Evolutionary conservation across 2,113 vertebrate genomes (phyloP).

Genomic region (Proteles cristata): DNA sequence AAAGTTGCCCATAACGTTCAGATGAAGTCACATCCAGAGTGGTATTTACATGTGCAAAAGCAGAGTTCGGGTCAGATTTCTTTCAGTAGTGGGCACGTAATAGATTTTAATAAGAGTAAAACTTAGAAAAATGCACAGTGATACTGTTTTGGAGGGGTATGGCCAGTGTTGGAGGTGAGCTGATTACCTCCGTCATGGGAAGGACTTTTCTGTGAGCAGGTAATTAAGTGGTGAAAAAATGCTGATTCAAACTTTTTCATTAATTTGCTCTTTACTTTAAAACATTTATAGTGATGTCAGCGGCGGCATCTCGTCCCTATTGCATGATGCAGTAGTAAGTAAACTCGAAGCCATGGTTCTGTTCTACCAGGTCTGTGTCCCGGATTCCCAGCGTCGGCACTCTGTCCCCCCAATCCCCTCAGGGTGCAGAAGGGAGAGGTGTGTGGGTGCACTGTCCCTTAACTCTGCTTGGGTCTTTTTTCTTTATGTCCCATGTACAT

Average conservation of each 20-base stretch:
- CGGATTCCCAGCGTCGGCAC: background rate
- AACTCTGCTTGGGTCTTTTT: background rate
- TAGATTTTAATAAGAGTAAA: background rate
- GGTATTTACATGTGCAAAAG: background rate
- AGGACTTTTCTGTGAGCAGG: background rate
- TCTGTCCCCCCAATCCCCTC: background rate
- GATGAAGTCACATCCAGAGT: background rate
- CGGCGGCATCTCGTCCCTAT: background rate
- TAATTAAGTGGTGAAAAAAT: background rate
- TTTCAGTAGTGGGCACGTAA: background rate
- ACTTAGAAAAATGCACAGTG: background rate
- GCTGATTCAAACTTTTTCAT: background rate
- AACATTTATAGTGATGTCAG: background rate
- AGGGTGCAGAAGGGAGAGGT: background rate
- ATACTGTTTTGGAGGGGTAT: background rate
- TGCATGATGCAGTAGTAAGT: background rate
- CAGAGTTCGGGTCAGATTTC: background rate
- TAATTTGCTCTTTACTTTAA: background rate
- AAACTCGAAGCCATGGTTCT: background rate
- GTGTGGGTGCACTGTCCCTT: background rate
- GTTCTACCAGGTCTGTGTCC: background rate
- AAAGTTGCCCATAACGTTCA: constrained; percentile 31
- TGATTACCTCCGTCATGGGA: accelerated
- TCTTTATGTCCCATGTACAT: background rate
- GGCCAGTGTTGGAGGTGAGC: background rate